phyloP scores from a whole-genome alignment of 2,888 invertebrate genomes.

The Antheraea assamensis region DNA sequence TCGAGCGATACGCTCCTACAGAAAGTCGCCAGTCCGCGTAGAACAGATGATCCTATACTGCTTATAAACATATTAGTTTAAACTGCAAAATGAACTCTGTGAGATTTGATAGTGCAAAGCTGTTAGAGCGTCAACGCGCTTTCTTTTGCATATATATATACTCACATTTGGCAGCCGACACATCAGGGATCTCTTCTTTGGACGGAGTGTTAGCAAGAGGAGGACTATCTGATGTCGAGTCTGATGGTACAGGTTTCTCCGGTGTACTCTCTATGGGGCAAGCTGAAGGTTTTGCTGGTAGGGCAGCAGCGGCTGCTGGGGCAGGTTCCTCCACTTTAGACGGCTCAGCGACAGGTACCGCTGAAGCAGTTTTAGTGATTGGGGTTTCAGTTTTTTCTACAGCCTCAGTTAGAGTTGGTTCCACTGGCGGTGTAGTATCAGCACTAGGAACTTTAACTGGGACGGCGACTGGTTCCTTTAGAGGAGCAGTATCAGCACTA shows the following conservation, averaged over 20 bases:
- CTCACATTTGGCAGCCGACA: slow-evolving; percentile 73
- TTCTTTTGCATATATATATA: slow-evolving; percentile 39
- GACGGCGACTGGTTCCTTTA: slow-evolving; percentile 10
- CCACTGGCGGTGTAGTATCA: neutral
- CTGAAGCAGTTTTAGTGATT: slow-evolving; percentile 23
- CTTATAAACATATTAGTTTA: slow-evolving; percentile 69
- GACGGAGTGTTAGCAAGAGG: slow-evolving; percentile 71
- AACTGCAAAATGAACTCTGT: slow-evolving; percentile 78
- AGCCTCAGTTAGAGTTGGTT: neutral
- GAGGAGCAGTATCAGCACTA: slow-evolving; percentile 19
- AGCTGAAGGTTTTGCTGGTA: slow-evolving; percentile 24
- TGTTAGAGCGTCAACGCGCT: slow-evolving; percentile 49
- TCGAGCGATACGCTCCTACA: slow-evolving; percentile 28
- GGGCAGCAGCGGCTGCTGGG: slow-evolving; percentile 27
- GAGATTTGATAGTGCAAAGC: slow-evolving; percentile 76
- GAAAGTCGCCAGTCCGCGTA: slow-evolving; percentile 41
- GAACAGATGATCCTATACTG: slow-evolving; percentile 57
- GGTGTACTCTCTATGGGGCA: slow-evolving; percentile 35
- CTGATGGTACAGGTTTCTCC: slow-evolving; percentile 40
- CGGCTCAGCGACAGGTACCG: slow-evolving; percentile 32
- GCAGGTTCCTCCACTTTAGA: slow-evolving; percentile 24
- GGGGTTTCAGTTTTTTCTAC: neutral
- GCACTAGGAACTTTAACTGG: slow-evolving; percentile 25
- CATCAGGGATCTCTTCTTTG: slow-evolving; percentile 60
- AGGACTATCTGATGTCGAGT: slow-evolving; percentile 58